Evolutionary conservation across 2,113 vertebrate genomes (phyloP), one percentile per base, ranked within the genome.

Genomic region (Silurus asotus): DNA sequence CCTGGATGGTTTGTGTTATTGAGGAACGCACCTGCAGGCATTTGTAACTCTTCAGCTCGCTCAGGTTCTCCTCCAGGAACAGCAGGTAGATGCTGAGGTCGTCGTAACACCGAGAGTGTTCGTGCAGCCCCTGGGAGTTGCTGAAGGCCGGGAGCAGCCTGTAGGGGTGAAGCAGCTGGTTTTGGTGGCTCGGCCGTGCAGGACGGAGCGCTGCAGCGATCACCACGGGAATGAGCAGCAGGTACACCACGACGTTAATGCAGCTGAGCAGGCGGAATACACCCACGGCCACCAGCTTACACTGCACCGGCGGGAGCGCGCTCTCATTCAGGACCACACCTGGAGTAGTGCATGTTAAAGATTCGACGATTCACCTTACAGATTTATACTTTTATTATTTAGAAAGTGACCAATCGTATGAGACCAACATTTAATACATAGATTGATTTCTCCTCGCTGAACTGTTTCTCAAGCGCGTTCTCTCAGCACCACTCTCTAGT

Each of bases 31-130:
- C 96, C 94, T 98, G 97, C 8, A 99, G 96, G 89, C 96, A 97
- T 86, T 97, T 99, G 94, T 96, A 97, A 4, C 97, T 99, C 88
- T 99, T 98, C 10, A 99, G 95, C 83, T 99, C 97, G 49, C 96
- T 97, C 86, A 99, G 92, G 0, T 99, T 99, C 92, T 99, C 98
- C 84, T 97, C 96, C 78, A 99, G 93, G 91, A 98, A 98, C 80
- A 99, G 97, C 85, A 97, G 92, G 81, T 97, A 99, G 90, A 99
- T 96, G 88, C 96, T 97, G 91, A 99, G 94, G 91, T 99, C 97
- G 2, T 97, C 96, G 90, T 96, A 98, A 77, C 59, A 69, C 23
- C 67, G 23, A 8, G 67, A 86, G 6, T 95, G 94, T 0, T 93
- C 95, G 84, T 95, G 93, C 67, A 96, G 87, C 59, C 95, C 96